A percentile compares a stretch with the other conserved stretches of the same genome.
Evolutionary conservation across 2,888 invertebrate species (phyloP).

Genomic region (Aproaerema taeniolella): DNA sequence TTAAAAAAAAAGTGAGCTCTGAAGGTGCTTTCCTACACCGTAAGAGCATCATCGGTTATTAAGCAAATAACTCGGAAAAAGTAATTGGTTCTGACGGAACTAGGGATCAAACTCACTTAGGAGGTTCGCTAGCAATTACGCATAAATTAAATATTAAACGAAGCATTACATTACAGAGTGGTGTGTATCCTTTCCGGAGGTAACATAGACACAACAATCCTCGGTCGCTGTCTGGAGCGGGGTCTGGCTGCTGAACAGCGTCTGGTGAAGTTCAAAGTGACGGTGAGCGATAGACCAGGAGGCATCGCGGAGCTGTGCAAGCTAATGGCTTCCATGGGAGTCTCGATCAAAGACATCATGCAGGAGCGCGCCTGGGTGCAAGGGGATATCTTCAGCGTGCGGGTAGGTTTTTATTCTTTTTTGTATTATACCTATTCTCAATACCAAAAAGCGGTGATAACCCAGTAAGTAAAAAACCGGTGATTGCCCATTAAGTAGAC

Average conservation of each 20-base stretch:
- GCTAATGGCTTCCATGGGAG: slow-evolving; percentile 85
- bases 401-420: slow-evolving; percentile 37
- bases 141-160: too few relatives aligned
- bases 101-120: too few relatives aligned
- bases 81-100: too few relatives aligned
- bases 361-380: slow-evolving; percentile 97
- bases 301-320: slow-evolving; percentile 91
- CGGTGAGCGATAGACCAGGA: slow-evolving; percentile 91
- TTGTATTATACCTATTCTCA: too few relatives aligned
- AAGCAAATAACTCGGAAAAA: too few relatives aligned
- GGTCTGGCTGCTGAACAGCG: slow-evolving; percentile 92
- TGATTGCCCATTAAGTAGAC: too few relatives aligned
- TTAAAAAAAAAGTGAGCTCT: too few relatives aligned
- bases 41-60: too few relatives aligned
- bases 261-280: slow-evolving; percentile 76
- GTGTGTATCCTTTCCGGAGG: slow-evolving; percentile 91
- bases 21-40: too few relatives aligned
- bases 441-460: too few relatives aligned
- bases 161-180: slow-evolving; percentile 84
- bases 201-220: slow-evolving; percentile 94
- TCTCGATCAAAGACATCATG: slow-evolving; percentile 96
- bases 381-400: slow-evolving; percentile 87
- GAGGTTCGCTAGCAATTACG: too few relatives aligned
- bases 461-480: too few relatives aligned
- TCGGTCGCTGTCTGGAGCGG: slow-evolving; percentile 91